Base-by-base conservation (phyloP, 2,113 vertebrate genomes). In the Ochotona princeps region DNA sequence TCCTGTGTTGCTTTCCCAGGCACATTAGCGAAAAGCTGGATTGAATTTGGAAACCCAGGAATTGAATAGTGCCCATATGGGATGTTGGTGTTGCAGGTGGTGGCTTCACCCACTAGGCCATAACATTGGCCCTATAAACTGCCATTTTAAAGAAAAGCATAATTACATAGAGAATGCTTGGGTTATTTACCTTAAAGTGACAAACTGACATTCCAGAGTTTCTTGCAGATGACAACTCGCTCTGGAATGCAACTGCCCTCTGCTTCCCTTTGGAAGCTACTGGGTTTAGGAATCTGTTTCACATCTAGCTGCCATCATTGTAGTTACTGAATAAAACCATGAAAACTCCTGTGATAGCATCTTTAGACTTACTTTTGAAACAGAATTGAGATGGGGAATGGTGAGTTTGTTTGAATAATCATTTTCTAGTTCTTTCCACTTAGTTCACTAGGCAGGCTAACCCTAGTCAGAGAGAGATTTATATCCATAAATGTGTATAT, bases 121-220 rank as follows among this genome's bases (percentile, higher is more conserved):
- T 44, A 44, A 44, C 38, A 44, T 44, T 44, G 38, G 38, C 3
- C 38, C 38, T 44, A 44, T 74, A 87, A 38, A 57, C 21, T 92
- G 30, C 26, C 88, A 75, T 73, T 89, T 61, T 89, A 86, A 95
- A 87, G 80, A 86, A 90, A 94, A 74, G 32, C 60, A 78, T 54
- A 88, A 74, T 82, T 49, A 49, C 28, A 35, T 51, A 89, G 87
- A 89, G 74, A 66, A 92, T 17, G 38, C 21, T 60, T 90, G 44
- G 25, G 44, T 85, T 93, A 44, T 88, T 44, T 93, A 20, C 7
- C 32, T 17, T 63, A 25, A 32, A 54, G 26, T 80, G 75, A 89
- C 51, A 91, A 90, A 85, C 21, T 80, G 47, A 89, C 49, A 75
- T 95, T 95, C 91, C 30, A 76, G 66, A 76, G 80, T 91, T 92